Evolutionary conservation across 2,888 invertebrate genomes (phyloP), one percentile per base, ranked within the genome.

Genomic region (Campoplex nolae): DNA sequence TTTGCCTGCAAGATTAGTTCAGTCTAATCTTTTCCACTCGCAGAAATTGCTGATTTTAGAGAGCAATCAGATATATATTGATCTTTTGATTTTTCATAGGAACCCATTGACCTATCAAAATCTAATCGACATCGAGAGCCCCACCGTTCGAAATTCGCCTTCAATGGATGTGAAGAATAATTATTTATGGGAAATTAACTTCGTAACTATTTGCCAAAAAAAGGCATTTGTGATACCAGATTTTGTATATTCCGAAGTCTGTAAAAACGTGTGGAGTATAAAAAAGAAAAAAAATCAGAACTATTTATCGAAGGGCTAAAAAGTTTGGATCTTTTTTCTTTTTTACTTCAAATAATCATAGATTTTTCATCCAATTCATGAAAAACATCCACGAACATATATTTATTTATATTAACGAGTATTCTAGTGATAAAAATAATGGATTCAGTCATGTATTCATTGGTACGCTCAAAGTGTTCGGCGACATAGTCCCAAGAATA

Each of bases 401-500:
- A 23, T 32, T 23, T 35, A 51, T 68, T 75, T 45, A 68, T 62
- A 56, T 42, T 48, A 77, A 80, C 67, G 79, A 76, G 71, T 85
- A 83, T 81, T 86, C 58, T 45, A 67, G 51, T 84, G 16, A 70
- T 78, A 51, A 65, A 79, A 71, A 58, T 84, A 54, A 75, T 85
- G 71, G 42, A 82, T 80, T 78, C 80, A 87, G 75, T 89, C 86
- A 89, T 9, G 85, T 87, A 82, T 86, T 89, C 73, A 80, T 71
- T 54, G 86, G 82, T 35, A 88, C 76, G 82, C 84, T 90, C 54
- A 88, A 83, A 54, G 88, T 90, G 89, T 89, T 93, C 84, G 92
- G 91, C 42, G 92, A 91, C 88, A 92, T 92, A 56, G 91, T 91
- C 58, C 90, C 89, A 85, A 95, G 92, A 35, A 95, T 95, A 86